Conservation (phyloP, 1,140 invertebrate genomes). For the Caenorhabditis elegans region WBcel235 BX284606.5:16082001-16082500, state of each 20-base stretch:
- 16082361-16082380: background rate
- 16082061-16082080: too few relatives aligned
- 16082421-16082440: background rate
- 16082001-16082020: background rate
- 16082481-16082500: too few relatives aligned
- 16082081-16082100: too few relatives aligned
- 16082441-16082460: background rate
- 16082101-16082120: too few relatives aligned
- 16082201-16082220: slow-evolving; percentile 16
- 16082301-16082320: slow-evolving; percentile 20
- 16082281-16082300: background rate
- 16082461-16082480: background rate
- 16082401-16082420: background rate
- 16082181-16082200: slow-evolving; percentile 16
- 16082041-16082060: background rate
- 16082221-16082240: slow-evolving; percentile 24
- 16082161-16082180: slow-evolving; percentile 25
- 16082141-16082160: slow-evolving; percentile 1
- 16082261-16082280: slow-evolving; percentile 21
- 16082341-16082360: background rate
- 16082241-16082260: slow-evolving; percentile 31
- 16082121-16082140: background rate
- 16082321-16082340: slow-evolving; percentile 24
- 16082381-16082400: too few relatives aligned
- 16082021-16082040: background rate